A percentile compares a stretch with the other conserved stretches of the same genome.
These are phyloP conservation scores for Petromus typicus DNA, from an alignment of 2,113 vertebrate genomes.

Conservation along the genomic window DNA sequence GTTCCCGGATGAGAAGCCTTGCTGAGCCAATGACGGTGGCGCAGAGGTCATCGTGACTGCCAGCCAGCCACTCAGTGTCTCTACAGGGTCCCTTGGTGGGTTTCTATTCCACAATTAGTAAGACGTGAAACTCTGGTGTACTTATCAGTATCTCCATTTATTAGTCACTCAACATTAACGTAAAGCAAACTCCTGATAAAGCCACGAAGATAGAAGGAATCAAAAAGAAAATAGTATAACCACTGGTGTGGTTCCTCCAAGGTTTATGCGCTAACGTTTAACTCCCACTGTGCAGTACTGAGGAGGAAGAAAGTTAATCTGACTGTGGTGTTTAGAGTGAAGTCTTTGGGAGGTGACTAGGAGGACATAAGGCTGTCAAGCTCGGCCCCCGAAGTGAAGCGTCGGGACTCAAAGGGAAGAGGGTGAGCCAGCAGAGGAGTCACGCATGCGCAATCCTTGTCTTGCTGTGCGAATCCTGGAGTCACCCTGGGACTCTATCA, in stretches of 20 bases:
- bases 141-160: background rate
- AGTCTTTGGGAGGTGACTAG: background rate
- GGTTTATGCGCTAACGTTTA: too few relatives aligned
- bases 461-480: background rate
- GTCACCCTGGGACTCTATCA: background rate
- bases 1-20: background rate
- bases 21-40: background rate
- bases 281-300: too few relatives aligned
- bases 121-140: background rate
- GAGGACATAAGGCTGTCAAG: background rate
- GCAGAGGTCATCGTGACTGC: background rate
- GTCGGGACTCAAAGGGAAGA: background rate
- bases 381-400: background rate
- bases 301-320: background rate
- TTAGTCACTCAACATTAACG: background rate
- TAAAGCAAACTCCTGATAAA: background rate
- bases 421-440: background rate
- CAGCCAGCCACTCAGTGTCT: too few relatives aligned
- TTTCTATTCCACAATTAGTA: background rate
- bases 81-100: background rate
- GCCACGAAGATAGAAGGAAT: too few relatives aligned
- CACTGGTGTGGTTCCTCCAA: too few relatives aligned
- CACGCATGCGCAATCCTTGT: background rate
- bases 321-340: background rate
- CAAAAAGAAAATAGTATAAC: too few relatives aligned